phyloP scores from a whole-genome alignment of 2,888 invertebrate genomes.

The Scaeva pyrastri region DNA sequence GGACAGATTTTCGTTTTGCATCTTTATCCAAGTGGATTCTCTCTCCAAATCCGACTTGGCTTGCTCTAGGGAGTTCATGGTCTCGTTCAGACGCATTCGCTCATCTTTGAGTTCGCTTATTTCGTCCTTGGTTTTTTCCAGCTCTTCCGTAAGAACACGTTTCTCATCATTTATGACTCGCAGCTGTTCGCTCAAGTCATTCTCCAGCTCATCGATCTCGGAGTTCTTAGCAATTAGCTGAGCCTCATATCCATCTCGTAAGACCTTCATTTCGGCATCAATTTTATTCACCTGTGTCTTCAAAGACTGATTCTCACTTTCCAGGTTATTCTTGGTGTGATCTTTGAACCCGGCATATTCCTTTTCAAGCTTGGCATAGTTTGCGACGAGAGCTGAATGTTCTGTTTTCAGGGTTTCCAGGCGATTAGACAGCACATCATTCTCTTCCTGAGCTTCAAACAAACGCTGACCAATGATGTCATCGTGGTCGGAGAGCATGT shows the following conservation, averaged over 20 bases:
- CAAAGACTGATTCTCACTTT: conserved; percentile 80
- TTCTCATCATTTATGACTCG: conserved; percentile 80
- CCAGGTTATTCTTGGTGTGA: conserved; percentile 82
- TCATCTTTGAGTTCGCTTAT: conserved; percentile 86
- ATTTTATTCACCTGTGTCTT: conserved; percentile 83
- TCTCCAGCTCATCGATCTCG: conserved; percentile 85
- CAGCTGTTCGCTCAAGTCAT: conserved; percentile 84
- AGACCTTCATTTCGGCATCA: conserved; percentile 84
- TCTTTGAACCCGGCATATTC: conserved; percentile 83
- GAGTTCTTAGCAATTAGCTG: conserved; percentile 82
- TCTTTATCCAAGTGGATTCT: conserved; percentile 81
- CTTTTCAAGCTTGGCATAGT: conserved; percentile 83
- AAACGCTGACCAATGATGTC: conserved; percentile 87
- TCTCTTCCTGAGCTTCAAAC: conserved; percentile 85
- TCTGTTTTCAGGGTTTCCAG: conserved; percentile 84
- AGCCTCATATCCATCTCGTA: conserved; percentile 83
- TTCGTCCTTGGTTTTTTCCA: conserved; percentile 86
- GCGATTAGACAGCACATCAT: conserved; percentile 84
- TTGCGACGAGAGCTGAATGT: conserved; percentile 82
- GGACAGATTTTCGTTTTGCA: conserved; percentile 82
- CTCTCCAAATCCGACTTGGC: conserved; percentile 80
- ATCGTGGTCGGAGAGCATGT: conserved; percentile 87
- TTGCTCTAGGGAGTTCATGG: conserved; percentile 80
- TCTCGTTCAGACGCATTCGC: conserved; percentile 82
- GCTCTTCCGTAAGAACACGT: conserved; percentile 85